phyloP scores from a whole-genome alignment of 2,113 vertebrate species.

The Empidonax traillii region DNA sequence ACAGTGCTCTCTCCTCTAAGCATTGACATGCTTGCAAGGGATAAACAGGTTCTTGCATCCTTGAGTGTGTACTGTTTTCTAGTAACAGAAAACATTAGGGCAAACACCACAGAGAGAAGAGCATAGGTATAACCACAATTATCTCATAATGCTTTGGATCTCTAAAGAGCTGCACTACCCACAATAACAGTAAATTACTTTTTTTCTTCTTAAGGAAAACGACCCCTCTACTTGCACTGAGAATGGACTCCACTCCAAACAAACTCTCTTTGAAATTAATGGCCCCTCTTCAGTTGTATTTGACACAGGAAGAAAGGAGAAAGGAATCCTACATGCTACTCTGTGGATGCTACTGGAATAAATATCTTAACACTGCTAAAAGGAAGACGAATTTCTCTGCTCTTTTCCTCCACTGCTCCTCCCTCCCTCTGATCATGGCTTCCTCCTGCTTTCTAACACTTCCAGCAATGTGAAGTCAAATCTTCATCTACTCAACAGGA shows the following conservation, averaged over 20 bases:
- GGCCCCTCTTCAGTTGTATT: background rate
- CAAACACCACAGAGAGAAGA: background rate
- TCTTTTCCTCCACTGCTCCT: background rate
- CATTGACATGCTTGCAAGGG: background rate
- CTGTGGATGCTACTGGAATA: background rate
- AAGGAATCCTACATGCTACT: background rate
- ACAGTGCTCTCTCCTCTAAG: background rate
- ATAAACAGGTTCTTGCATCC: background rate
- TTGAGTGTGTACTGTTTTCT: background rate
- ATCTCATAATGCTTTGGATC: background rate
- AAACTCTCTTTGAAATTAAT: background rate
- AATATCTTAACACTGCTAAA: background rate
- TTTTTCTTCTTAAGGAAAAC: background rate
- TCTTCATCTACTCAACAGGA: slow-evolving; percentile 87
- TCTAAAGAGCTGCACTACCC: background rate
- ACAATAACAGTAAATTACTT: background rate
- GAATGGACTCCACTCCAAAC: background rate
- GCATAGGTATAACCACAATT: background rate
- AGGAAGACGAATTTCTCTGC: background rate
- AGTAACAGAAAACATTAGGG: background rate
- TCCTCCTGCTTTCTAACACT: background rate
- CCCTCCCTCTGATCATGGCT: background rate
- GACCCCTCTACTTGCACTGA: background rate
- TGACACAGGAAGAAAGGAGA: background rate
- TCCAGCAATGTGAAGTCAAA: slow-evolving; percentile 74